Evolutionary conservation across 2,888 invertebrate species (phyloP), one percentile per base, ranked within the genome.

Genomic region (Sinotaia quadrata): DNA sequence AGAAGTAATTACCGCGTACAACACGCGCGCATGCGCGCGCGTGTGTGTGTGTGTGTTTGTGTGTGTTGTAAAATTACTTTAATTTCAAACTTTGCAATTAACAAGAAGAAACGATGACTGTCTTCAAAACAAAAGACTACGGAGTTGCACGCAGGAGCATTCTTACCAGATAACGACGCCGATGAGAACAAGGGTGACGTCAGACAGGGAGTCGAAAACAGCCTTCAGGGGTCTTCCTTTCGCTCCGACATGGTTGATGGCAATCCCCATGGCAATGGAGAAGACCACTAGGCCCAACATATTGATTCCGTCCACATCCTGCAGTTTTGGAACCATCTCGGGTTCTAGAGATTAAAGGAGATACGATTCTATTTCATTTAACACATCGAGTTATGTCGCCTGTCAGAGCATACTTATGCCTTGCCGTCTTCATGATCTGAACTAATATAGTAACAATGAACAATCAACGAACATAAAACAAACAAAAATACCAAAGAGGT

Each of bases 161-260:
- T 66, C 77, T 90, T 87, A 96, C 96, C 97, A 97, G 87, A 98
- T 97, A 74, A 98, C 96, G 93, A 96, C 95, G 68, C 94, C 93
- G 67, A 98, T 97, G 75, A 98, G 95, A 67, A 93, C 93, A 96
- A 98, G 97, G 93, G 96, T 95, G 29, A 95, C 95, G 83, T 96
- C 95, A 37, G 95, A 94, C 7, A 98, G 89, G 0, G 94, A 90
- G 68, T 93, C 92, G 89, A 97, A 97, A 89, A 98, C 94, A 72
- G 92, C 91, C 74, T 95, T 91, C 73, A 98, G 88, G 4, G 96
- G 93, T 78, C 92, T 92, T 56, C 95, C 96, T 83, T 92, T 90
- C 24, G 93, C 92, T 0, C 94, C 94, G 93, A 98, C 93, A 84
- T 94, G 92, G 31, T 95, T 95, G 68, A 98, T 91, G 0, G 95